Evolutionary conservation across 64 coral and sea anemone species (phyloP), one percentile per base, ranked within the genome.

Genomic region (Orbicella faveolata): DNA sequence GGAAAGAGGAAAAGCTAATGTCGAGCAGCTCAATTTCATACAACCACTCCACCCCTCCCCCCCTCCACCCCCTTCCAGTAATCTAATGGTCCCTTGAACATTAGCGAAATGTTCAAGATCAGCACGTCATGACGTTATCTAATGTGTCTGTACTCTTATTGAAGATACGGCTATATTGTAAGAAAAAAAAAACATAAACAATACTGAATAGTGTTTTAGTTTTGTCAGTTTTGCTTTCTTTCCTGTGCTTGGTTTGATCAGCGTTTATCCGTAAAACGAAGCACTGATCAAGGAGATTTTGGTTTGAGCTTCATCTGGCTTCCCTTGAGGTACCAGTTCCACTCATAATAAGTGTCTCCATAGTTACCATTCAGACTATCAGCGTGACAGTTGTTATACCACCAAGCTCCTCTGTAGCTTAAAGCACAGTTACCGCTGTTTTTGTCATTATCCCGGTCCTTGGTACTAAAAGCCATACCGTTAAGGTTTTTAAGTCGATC

Each of bases 391-490:
- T 67, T 77, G 10, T 61, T 80, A 61, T 54, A 94, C 92, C 92
- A 94, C 92, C 92, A 94, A 14, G 73, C 93, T 12, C 75, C 93
- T 3, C 1, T 52, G 19, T 73, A 20, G 18, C 0, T 16, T 25
- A 18, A 19, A 6, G 93, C 93, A 63, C 93, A 94, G 64, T 85
- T 87, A 9, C 3, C 0, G 13, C 81, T 20, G 21, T 17, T 15
- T 33, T 68, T 73, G 36, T 94, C 88, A 90, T 94, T 94, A 85
- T 94, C 93, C 12, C 59, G 69, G 17, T 94, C 92, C 59, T 62
- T 62, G 57, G 92, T 93, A 48, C 77, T 78, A 35, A 93, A 93
- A 33, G 19, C 4, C 88, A 90, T 90, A 0, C 80, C 80, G 19
- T 64, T 83, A 65, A 64, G 30, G 21, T 6, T 7, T 35, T 4